Evolutionary conservation across 2,113 vertebrate genomes (phyloP).

Genomic region (Saccopteryx bilineata): DNA sequence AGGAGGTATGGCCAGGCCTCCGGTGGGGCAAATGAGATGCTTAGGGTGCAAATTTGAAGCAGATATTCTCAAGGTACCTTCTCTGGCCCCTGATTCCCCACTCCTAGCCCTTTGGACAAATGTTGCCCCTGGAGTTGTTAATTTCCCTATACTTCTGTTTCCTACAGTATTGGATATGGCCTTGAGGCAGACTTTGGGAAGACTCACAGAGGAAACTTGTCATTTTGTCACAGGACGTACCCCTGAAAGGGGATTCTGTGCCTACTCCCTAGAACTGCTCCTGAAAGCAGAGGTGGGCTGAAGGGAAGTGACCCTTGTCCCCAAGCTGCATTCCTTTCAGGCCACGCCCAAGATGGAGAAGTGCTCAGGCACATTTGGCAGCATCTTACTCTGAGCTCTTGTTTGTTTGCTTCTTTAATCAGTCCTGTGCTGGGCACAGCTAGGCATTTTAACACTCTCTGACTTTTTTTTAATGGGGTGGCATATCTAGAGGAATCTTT

Average conservation of each 20-base stretch:
- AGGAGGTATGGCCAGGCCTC: not conserved
- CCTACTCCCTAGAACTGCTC: not conserved
- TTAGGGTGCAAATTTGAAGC: not conserved
- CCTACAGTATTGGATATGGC: not conserved
- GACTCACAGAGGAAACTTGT: not conserved
- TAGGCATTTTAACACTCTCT: not conserved
- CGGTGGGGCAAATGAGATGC: no score
- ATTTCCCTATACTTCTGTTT: not conserved
- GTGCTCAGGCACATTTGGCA: not conserved
- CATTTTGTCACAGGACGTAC: not conserved
- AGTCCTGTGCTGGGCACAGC: not conserved
- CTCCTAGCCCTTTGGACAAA: fast-evolving
- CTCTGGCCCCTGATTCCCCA: not conserved
- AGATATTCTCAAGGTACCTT: not conserved
- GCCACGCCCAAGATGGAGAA: not conserved
- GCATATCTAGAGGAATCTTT: not conserved
- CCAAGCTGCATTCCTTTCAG: not conserved
- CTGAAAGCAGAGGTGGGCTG: not conserved
- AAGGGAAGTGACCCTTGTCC: not conserved
- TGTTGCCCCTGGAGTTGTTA: not conserved
- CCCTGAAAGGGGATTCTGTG: not conserved
- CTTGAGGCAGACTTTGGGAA: not conserved
- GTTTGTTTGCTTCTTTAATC: not conserved
- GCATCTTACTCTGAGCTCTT: not conserved
- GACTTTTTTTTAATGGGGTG: not conserved